Evolutionary conservation across 2,888 invertebrate species (phyloP).

Genomic region (Cynaeus angustus): DNA sequence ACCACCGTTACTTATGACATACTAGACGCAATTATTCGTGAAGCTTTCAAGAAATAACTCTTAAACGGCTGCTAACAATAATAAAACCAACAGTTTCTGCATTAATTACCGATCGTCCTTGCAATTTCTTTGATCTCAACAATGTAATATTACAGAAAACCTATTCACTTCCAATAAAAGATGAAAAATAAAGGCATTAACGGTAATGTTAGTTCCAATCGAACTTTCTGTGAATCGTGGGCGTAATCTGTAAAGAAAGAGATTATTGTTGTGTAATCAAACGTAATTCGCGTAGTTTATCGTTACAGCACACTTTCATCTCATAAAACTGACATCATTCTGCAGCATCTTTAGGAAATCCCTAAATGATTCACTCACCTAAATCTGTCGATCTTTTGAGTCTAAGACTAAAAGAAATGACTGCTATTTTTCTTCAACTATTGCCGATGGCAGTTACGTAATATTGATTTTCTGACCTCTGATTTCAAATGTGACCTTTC

Average conservation of each 20-base stretch:
- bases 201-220: neutral
- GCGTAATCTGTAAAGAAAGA: slow-evolving; percentile 25
- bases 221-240: slow-evolving; percentile 4
- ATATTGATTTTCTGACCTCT: slow-evolving; percentile 21
- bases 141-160: neutral
- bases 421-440: neutral
- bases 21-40: neutral
- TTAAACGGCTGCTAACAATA: slow-evolving; percentile 18
- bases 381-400: slow-evolving; percentile 3
- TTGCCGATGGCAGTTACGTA: slow-evolving; percentile 30
- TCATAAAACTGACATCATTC: slow-evolving; percentile 22
- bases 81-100: neutral
- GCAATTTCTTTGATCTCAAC: neutral
- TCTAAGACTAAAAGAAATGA: neutral
- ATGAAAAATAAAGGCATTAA: neutral
- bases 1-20: slow-evolving; percentile 15
- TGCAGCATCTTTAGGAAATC: slow-evolving; percentile 8
- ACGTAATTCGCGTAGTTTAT: slow-evolving; percentile 21
- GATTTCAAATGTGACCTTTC: slow-evolving; percentile 45
- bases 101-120: slow-evolving; percentile 13
- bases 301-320: slow-evolving; percentile 23
- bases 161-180: too few relatives aligned
- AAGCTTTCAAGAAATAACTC: neutral
- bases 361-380: neutral
- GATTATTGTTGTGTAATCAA: slow-evolving; percentile 33